Percentiles rank a stretch among this genome's conserved stretches.
These are phyloP conservation scores for Pluvialis apricaria DNA, from an alignment of 2,113 vertebrate genomes.

Conservation along the genomic window DNA sequence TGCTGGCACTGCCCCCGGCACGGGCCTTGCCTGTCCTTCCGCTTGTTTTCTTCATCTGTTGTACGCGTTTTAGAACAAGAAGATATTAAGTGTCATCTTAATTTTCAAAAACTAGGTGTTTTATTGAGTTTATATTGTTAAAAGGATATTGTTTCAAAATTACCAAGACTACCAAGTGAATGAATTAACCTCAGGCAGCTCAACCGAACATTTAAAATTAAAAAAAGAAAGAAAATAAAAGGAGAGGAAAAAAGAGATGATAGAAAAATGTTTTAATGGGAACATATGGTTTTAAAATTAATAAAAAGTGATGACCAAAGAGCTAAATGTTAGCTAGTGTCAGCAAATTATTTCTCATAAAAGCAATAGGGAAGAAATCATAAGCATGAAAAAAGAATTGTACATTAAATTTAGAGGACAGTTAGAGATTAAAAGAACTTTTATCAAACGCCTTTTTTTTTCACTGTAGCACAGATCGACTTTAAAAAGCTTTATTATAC, in stretches of 20 bases:
- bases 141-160: not conserved
- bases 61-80: not conserved
- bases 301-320: not conserved
- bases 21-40: not conserved
- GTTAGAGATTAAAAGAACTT: not conserved
- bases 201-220: not conserved
- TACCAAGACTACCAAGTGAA: not conserved
- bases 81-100: not conserved
- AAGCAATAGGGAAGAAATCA: not conserved
- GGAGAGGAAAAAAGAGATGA: not conserved
- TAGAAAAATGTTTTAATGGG: not conserved
- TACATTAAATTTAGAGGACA: not conserved
- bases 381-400: not conserved
- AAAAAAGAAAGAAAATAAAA: not conserved
- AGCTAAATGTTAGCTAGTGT: not conserved
- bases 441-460: not conserved
- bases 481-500: not conserved
- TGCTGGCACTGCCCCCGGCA: not conserved
- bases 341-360: not conserved
- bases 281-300: not conserved
- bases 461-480: not conserved
- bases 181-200: not conserved
- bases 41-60: not conserved
- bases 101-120: not conserved
- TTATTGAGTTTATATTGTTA: not conserved